Base-by-base conservation (phyloP, 2,113 vertebrate species). In the Cricetomys ansorgei region DNA sequence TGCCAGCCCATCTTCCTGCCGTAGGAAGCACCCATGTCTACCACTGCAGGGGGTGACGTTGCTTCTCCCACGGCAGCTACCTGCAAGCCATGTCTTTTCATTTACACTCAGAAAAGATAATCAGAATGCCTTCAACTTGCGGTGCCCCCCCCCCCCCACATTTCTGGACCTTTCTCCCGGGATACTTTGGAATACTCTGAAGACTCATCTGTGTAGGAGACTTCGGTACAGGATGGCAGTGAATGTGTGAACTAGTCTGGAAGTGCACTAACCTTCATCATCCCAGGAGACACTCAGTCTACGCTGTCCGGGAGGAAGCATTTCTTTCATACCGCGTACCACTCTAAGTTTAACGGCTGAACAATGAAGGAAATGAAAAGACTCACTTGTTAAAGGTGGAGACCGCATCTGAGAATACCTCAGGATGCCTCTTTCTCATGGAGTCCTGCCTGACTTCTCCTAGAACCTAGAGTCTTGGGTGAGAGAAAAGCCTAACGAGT, bases 1-100 rank as follows among this genome's bases (percentile, higher is more conserved):
- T n/a, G 23, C 29, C 25, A 37, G 34, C 43, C 94, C n/a, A 12
- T 21, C 55, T 50, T 48, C 29, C n/a, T 43, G 65, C 43, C 1
- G 0, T 17, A 25, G 25, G 7, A 64, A 84, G 40, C 23, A n/a
- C 48, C 37, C 0, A 0, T 4, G n/a, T 13, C n/a, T 59, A 31
- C 53, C 70, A n/a, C 2, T 40, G 40, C 15, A n/a, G 8, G 37
- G 16, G 13, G 59, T 27, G 45, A 57, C 57, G 87, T 2, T 3
- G 12, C 25, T 91, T 64, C 19, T 89, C 76, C 34, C 40, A 75
- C 62, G 89, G n/a, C 7, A 27, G 45, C 64, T 29, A 57, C 83
- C 65, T 23, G 34, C n/a, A 69, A 80, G 4, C 5, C n/a, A 70
- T 43, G 40, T 50, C 43, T 67, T 73, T 10, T 7, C 1, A 5